These are phyloP conservation scores for Fissipunctia ypsillon DNA, from an alignment of 2,888 invertebrate genomes.

Conservation along the genomic window DNA sequence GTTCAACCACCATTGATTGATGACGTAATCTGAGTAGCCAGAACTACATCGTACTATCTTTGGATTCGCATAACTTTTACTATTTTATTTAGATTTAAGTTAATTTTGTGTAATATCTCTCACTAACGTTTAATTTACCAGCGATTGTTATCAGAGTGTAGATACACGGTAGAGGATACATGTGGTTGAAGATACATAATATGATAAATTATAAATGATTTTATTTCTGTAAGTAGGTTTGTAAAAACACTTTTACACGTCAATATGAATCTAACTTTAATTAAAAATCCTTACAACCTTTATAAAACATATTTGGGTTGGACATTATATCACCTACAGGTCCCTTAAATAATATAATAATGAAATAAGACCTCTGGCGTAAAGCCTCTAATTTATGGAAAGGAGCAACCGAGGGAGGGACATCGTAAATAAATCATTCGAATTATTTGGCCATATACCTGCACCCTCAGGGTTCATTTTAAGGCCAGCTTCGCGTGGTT, in stretches of 20 bases:
- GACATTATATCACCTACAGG: constrained; percentile 47
- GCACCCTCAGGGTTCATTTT: constrained; percentile 66
- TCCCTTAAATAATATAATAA: constrained; percentile 69
- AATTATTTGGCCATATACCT: constrained; percentile 69
- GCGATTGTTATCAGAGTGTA: neutral
- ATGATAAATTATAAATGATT: too few relatives aligned
- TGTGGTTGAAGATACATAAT: neutral
- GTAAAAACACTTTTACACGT: too few relatives aligned
- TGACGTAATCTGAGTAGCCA: constrained; percentile 39
- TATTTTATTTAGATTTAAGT: neutral
- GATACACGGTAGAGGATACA: neutral
- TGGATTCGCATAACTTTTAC: neutral
- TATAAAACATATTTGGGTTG: constrained; percentile 46
- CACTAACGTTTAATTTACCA: constrained; percentile 1
- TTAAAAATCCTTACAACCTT: constrained; percentile 38
- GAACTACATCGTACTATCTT: constrained; percentile 24
- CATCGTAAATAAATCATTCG: constrained; percentile 73
- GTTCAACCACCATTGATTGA: constrained; percentile 49
- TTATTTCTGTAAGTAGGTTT: too few relatives aligned
- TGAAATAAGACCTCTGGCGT: constrained; percentile 70
- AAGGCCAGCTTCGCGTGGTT: constrained; percentile 53
- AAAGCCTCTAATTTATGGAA: constrained; percentile 74
- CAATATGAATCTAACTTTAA: constrained; percentile 39
- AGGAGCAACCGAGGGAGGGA: constrained; percentile 65
- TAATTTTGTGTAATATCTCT: neutral